Base-by-base conservation (phyloP, 2,113 vertebrate genomes). In the Hypomesus transpacificus region DNA sequence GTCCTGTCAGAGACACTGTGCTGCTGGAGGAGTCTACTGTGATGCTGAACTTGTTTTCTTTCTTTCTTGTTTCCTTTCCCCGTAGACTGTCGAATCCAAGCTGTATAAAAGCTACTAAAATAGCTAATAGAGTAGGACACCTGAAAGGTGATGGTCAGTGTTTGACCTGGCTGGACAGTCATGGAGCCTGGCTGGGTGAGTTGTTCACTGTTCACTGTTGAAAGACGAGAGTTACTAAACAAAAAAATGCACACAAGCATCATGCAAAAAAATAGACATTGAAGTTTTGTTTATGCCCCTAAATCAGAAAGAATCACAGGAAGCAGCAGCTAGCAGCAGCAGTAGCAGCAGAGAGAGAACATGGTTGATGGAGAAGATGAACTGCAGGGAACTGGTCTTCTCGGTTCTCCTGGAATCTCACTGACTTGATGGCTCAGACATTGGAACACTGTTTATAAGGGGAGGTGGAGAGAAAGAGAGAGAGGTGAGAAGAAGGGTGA, bases 1-100 rank as follows among this genome's bases (percentile, higher is more conserved):
- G 46, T 58, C 79, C 72, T 6, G 78, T 70, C 20, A 85, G 16
- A 59, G 80, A 66, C 58, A 71, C 66, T 3, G 56, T 86, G 0
- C 71, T 75, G 1, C 22, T 80, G 75, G 73, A 82, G 58, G 70
- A 20, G 53, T 84, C 78, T 50, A 57, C 18, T 0, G 20, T 11
- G 16, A 84, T 60, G 34, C 76, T 82, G 71, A 79, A 82, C 65
- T 81, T 78, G 26, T 61, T 73, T 4, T 81, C 62, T 39, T 28
- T 62, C n/a, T n/a, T n/a, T n/a, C n/a, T 14, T 16, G 14, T 1
- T 1, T 61, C 3, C 22, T 28, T 61, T 17, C 22, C 59, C 14
- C 28, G 59, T 14, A 61, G 59, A 57, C 24, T 62, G 21, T 61
- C 59, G 14, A 13, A 61, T 28, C 59, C 59, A 61, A 61, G 22